Percentiles rank a stretch among this genome's conserved stretches.
Conservation (phyloP, 2,113 vertebrate genomes). For the Nerophis lumbriciformis region DNA sequence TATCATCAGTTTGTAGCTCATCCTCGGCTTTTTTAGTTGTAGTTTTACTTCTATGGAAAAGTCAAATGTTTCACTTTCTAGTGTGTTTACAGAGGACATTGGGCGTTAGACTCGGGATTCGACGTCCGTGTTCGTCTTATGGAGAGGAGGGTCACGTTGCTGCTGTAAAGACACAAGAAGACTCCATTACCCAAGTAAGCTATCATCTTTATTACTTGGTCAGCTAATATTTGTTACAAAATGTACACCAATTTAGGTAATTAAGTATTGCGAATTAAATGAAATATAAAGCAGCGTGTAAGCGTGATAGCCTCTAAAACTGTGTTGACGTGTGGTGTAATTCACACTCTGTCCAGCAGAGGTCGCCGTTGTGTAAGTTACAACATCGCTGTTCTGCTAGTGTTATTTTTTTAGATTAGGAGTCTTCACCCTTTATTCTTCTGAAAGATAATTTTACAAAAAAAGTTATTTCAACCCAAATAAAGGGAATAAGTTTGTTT, state of each 20-base stretch:
- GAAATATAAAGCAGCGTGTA: too few species aligned
- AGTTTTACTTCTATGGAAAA: neutral
- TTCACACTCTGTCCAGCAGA: neutral
- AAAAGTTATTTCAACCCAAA: too few species aligned
- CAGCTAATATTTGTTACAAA: neutral
- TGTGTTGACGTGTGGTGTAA: neutral
- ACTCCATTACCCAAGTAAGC: slow-evolving; percentile 16
- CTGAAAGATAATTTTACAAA: too few species aligned
- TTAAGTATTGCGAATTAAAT: too few species aligned
- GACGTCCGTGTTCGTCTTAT: neutral
- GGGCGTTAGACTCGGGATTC: neutral
- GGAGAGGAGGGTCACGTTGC: neutral
- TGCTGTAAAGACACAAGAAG: slow-evolving; percentile 1
- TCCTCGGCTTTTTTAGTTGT: neutral
- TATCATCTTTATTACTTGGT: neutral
- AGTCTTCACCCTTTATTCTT: too few species aligned
- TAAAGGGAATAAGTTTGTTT: too few species aligned
- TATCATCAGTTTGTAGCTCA: accelerated
- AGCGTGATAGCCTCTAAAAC: too few species aligned
- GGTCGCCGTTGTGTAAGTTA: neutral
- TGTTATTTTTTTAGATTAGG: too few species aligned
- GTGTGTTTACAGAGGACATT: neutral
- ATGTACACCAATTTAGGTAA: too few species aligned
- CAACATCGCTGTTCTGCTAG: too few species aligned
- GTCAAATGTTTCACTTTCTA: neutral